Evolutionary conservation across 2,113 vertebrate genomes (phyloP).

Genomic region (Apaloderma vittatum): DNA sequence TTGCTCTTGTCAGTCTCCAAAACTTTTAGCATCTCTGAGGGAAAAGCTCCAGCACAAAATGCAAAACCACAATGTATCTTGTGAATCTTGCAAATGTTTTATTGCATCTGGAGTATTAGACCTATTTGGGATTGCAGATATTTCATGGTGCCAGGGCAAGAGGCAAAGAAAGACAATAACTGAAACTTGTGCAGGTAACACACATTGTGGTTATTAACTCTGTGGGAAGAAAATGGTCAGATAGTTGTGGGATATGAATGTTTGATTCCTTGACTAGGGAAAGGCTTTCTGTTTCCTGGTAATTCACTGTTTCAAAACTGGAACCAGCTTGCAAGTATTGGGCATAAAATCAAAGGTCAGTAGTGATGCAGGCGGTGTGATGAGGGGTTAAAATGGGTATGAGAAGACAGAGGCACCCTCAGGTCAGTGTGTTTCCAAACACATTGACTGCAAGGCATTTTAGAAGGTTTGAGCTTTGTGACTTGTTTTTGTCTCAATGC

Average conservation of each 20-base stretch:
- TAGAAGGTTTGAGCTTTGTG: not conserved
- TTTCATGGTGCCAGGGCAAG: not conserved
- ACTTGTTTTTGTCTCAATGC: not conserved
- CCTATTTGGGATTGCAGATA: not conserved
- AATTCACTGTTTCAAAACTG: not conserved
- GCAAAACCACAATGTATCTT: not conserved
- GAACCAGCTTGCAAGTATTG: not conserved
- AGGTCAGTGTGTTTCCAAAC: not conserved
- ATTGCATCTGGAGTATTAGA: not conserved
- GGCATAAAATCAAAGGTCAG: not conserved
- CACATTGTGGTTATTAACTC: not conserved
- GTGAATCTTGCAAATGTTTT: not conserved
- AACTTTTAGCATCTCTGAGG: fast-evolving
- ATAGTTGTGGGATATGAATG: not conserved
- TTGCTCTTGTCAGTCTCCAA: not conserved
- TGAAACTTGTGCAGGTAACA: not conserved
- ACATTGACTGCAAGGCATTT: fast-evolving
- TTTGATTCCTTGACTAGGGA: not conserved
- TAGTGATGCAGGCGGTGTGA: fast-evolving
- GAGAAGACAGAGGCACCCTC: not conserved
- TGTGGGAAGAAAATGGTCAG: not conserved
- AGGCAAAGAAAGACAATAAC: not conserved
- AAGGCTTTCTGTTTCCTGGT: not conserved
- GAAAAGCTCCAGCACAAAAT: not conserved
- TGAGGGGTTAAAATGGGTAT: fast-evolving